Conservation (phyloP, 1,140 invertebrate genomes). For the Calliphora vicina region DNA sequence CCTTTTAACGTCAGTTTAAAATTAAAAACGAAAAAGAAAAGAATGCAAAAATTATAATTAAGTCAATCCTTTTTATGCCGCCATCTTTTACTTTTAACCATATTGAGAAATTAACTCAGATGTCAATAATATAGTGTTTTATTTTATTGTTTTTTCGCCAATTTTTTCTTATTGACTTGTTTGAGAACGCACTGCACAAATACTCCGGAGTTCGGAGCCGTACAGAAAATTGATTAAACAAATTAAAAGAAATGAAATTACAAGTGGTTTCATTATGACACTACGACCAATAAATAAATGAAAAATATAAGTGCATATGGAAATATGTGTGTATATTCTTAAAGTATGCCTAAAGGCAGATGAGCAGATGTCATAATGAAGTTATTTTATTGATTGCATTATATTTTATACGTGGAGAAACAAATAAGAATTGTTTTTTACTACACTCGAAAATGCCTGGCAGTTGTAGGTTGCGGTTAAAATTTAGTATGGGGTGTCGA, state of each 20-base stretch:
- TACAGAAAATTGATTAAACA: slow-evolving; percentile 2
- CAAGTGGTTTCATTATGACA: background rate
- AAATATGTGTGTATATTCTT: background rate
- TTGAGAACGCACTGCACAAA: background rate
- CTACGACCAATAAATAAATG: background rate
- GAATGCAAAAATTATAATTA: too few relatives aligned
- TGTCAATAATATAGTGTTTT: background rate
- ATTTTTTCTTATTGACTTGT: background rate
- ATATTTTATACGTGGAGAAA: background rate
- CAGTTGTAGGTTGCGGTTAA: too few relatives aligned
- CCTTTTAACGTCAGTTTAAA: too few relatives aligned
- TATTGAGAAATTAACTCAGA: slow-evolving; percentile 1
- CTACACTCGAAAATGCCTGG: too few relatives aligned
- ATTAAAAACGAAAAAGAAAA: too few relatives aligned
- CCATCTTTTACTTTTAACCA: background rate
- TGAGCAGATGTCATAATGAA: background rate
- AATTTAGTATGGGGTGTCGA: too few relatives aligned
- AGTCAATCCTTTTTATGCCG: too few relatives aligned
- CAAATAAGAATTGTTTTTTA: too few relatives aligned
- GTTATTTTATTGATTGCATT: background rate
- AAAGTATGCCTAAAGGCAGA: background rate
- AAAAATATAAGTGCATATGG: background rate
- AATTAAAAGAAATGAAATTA: background rate
- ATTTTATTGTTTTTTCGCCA: background rate
- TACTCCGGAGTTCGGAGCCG: background rate